A percentile compares a stretch with the other conserved stretches of the same genome.
Conservation (phyloP, 2,113 vertebrate genomes). For the Oncorhynchus kisutch region DNA sequence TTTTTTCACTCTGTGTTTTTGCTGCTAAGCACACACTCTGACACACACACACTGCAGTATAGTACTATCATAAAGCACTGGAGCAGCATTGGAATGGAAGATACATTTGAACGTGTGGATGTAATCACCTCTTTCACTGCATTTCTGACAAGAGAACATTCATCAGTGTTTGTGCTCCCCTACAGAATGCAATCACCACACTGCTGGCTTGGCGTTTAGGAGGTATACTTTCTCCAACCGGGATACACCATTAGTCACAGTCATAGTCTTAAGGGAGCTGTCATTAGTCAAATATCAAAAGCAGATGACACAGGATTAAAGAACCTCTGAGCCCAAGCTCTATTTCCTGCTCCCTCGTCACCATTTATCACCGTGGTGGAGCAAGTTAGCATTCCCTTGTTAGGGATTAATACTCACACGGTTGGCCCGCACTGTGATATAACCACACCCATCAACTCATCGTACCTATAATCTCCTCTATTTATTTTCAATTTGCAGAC, state of each 20-base stretch:
- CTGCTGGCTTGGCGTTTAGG: slow-evolving; percentile 23
- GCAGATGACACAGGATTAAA: slow-evolving; percentile 47
- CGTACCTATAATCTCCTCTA: slow-evolving; percentile 37
- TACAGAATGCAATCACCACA: slow-evolving; percentile 22
- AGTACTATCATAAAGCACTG: slow-evolving; percentile 1
- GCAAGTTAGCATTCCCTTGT: slow-evolving; percentile 45
- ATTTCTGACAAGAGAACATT: background rate
- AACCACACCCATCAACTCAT: slow-evolving; percentile 30
- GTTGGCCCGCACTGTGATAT: slow-evolving; percentile 30
- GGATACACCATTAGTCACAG: background rate
- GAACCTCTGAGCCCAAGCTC: slow-evolving; percentile 20
- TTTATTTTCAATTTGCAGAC: slow-evolving; percentile 75
- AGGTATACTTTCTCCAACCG: slow-evolving; percentile 6
- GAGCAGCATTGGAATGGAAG: background rate
- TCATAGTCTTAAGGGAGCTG: slow-evolving; percentile 2
- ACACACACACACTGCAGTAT: background rate
- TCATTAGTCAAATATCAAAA: slow-evolving; percentile 15
- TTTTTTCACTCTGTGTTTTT: slow-evolving; percentile 21
- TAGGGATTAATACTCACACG: slow-evolving; percentile 38
- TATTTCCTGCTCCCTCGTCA: slow-evolving; percentile 23
- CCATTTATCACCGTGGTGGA: slow-evolving; percentile 35
- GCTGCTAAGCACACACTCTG: too few relatives aligned
- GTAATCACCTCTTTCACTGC: slow-evolving; percentile 16
- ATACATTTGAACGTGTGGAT: slow-evolving; percentile 13
- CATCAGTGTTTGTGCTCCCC: slow-evolving; percentile 11